Evolutionary conservation across 2,888 invertebrate species (phyloP), one percentile per base, ranked within the genome.

Genomic region (Papilio elwesi): DNA sequence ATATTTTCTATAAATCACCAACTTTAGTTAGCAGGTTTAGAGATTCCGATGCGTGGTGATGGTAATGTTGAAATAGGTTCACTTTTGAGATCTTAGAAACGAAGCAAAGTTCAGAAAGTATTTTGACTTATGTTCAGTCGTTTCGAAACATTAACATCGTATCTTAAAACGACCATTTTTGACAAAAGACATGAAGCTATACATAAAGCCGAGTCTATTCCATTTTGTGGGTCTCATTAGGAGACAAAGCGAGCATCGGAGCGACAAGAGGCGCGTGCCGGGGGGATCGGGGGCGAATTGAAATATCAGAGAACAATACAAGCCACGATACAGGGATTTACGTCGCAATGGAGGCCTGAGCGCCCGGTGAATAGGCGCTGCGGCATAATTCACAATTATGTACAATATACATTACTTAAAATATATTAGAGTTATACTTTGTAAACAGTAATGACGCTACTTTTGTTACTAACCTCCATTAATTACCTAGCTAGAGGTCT

Each of bases 201-300:
- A 70, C 52, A 52, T 70, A 70, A 70, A 70, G 62, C 69, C 13
- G 63, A 59, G 66, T 52, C 59, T 67, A 66, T 66, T 70, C 68
- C 74, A 72, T 76, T 70, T 71, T 74, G 75, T 74, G 75, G 70
- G 75, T 76, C 78, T 75, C 76, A 79, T 79, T 76, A 82, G 78
- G 80, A 85, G 85, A 89, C 87, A 90, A 90, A 88, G 87, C 86
- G 86, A 83, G 83, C 87, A 88, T 87, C 85, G 81, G 79, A 81
- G 80, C 81, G 81, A 81, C 26, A 26, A 26, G 26, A 26, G 26
- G 26, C 26, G 26, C 26, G 26, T n/a, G n/a, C n/a, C n/a, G n/a
- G n/a, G n/a, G n/a, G n/a, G n/a, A n/a, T n/a, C n/a, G n/a, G n/a
- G n/a, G n/a, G n/a, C 77, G 85, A 87, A 90, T 88, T 88, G 87